Base-by-base conservation (phyloP, 2,797 vertebrate genomes). In the Molossus molossus region DNA sequence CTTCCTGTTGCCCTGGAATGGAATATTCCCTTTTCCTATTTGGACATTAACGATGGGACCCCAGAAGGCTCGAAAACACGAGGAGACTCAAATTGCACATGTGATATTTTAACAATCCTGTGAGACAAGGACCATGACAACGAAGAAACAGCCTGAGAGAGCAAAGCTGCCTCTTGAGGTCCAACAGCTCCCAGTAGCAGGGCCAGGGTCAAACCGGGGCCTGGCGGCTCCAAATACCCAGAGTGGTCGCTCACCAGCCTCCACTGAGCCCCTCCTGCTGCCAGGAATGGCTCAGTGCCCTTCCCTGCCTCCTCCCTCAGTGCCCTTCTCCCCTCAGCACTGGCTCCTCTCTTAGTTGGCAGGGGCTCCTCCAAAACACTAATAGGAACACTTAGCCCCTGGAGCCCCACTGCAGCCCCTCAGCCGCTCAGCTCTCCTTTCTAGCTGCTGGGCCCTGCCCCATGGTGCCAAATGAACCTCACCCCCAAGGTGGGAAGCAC, bases 1-100 rank as follows among this genome's bases (percentile, higher is more conserved):
- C n/a, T 88, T 97, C 94, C 89, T 79, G 55, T 64, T 85, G 33
- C 72, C 67, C 57, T 92, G 73, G 69, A 89, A 93, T 73, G 53
- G 57, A 91, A 93, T 86, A 33, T 18, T 85, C 12, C 5, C 81
- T 72, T 55, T 94, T 94, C 76, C 92, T 48, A 83, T 75, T 67
- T 84, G 92, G 55, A 62, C 57, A 67, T 29, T 70, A 60, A 84
- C 57, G 62, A 91, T 17, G 7, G 3, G 77, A 81, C 62, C 58
- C 53, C 48, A 83, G 92, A 92, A 91, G 14, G 29, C 57, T 81
- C 33, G 33, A 73, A 96, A 92, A 82, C 79, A 76, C 20, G 23
- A 57, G 95, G 53, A 58, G 86, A 75, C 58, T 82, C 18, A 50
- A 55, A 81, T 50, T 93, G 29, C 13, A n/a, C 45, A 5, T 27